These are phyloP conservation scores for Pantala flavescens DNA, from an alignment of 1,140 invertebrate genomes.

Conservation along the genomic window DNA sequence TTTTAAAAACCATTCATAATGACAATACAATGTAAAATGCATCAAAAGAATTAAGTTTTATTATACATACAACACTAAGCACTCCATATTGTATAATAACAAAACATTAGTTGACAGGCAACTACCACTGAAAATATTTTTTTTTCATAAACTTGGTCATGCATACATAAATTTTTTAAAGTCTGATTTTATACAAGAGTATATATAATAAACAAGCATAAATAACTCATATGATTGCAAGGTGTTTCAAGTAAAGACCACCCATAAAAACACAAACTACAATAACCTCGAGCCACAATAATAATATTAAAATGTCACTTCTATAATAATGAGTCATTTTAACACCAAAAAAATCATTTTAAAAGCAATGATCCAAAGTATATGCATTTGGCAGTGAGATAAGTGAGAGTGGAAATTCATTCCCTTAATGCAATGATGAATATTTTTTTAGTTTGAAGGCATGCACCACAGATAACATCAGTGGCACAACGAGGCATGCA, in stretches of 20 bases:
- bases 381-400: conserved; percentile 4
- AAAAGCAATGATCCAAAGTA: background rate
- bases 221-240: background rate
- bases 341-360: background rate
- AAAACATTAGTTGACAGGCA: conserved; percentile 9
- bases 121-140: conserved; percentile 1
- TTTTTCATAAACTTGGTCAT: background rate
- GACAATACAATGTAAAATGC: background rate
- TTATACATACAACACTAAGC: conserved; percentile 10
- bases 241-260: background rate
- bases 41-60: conserved; percentile 4
- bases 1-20: background rate
- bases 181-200: background rate
- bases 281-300: background rate
- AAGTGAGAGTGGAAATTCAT: background rate
- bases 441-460: background rate
- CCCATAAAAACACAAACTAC: conserved; percentile 5
- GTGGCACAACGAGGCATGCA: background rate
- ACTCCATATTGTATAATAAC: conserved; percentile 7
- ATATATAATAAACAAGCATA: background rate
- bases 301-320: background rate
- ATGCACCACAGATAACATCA: background rate
- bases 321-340: background rate
- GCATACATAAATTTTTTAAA: background rate
- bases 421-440: conserved; percentile 6